A percentile compares a stretch with the other conserved stretches of the same genome.
These are phyloP conservation scores for Dufourea novaeangliae DNA, from an alignment of 1,140 invertebrate species.

Conservation along the genomic window DNA sequence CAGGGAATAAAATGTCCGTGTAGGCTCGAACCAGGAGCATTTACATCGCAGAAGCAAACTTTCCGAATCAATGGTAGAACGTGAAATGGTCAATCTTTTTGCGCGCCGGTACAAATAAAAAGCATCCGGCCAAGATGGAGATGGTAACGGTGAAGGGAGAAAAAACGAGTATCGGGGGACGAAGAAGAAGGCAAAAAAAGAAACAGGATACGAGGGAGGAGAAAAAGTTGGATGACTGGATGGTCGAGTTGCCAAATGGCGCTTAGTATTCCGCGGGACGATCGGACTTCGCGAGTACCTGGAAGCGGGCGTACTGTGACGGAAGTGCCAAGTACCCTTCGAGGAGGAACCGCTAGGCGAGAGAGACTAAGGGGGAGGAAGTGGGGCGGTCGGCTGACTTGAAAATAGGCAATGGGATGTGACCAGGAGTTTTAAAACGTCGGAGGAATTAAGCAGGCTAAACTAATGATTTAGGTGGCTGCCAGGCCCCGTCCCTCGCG, in stretches of 20 bases:
- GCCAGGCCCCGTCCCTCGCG: slow-evolving; percentile 7
- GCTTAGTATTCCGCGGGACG: slow-evolving; percentile 75
- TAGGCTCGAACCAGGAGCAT: too few species aligned
- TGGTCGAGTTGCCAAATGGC: slow-evolving; percentile 73
- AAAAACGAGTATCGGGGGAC: not conserved
- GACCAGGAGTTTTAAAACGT: slow-evolving; percentile 40
- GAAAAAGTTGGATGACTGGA: slow-evolving; percentile 47
- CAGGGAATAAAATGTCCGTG: too few species aligned
- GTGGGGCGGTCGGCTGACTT: slow-evolving; percentile 14
- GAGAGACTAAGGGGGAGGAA: slow-evolving; percentile 7
- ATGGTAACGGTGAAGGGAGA: not conserved
- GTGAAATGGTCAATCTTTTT: not conserved
- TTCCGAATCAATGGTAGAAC: slow-evolving; percentile 1
- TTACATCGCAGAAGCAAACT: slow-evolving; percentile 11
- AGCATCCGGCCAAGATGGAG: not conserved
- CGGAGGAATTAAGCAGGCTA: slow-evolving; percentile 34
- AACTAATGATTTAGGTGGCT: slow-evolving; percentile 46
- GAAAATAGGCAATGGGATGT: slow-evolving; percentile 47
- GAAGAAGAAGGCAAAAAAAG: slow-evolving; percentile 11
- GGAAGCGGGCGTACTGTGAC: slow-evolving; percentile 68
- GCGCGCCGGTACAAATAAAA: not conserved
- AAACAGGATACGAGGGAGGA: not conserved
- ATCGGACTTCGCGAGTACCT: slow-evolving; percentile 70
- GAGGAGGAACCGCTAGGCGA: slow-evolving; percentile 58
- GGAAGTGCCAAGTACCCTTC: slow-evolving; percentile 74